Conservation (phyloP, 1,140 invertebrate genomes). For the Macrosteles quadrilineatus region DNA sequence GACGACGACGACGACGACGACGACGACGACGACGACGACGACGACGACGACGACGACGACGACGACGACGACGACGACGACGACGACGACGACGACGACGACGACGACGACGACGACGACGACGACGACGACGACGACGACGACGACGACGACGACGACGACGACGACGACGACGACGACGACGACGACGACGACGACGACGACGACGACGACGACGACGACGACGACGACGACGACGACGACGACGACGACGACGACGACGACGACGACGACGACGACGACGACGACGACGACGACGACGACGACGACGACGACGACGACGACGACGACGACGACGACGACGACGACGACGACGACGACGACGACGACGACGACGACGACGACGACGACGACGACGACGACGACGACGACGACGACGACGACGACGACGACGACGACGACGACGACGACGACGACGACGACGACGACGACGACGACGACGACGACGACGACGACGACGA, state of each 20-base stretch:
- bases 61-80: conserved; percentile 13
- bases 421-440: not conserved
- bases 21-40: not conserved
- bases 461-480: conserved; percentile 14
- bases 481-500: not conserved
- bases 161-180: conserved; percentile 17
- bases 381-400: conserved; percentile 3
- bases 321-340: not conserved
- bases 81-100: not conserved
- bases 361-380: not conserved
- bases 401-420: conserved; percentile 9
- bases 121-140: conserved; percentile 17
- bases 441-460: conserved; percentile 1
- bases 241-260: conserved; percentile 27
- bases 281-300: conserved; percentile 9
- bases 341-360: conserved; percentile 2
- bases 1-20: too few relatives aligned
- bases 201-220: conserved; percentile 9
- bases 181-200: conserved; percentile 13
- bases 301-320: conserved; percentile 20
- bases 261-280: conserved; percentile 8
- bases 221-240: not conserved
- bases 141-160: conserved; percentile 7
- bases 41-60: not conserved
- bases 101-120: conserved; percentile 10